These are phyloP conservation scores for Triplophysa rosa DNA, from an alignment of 2,113 vertebrate genomes.

Conservation along the genomic window DNA sequence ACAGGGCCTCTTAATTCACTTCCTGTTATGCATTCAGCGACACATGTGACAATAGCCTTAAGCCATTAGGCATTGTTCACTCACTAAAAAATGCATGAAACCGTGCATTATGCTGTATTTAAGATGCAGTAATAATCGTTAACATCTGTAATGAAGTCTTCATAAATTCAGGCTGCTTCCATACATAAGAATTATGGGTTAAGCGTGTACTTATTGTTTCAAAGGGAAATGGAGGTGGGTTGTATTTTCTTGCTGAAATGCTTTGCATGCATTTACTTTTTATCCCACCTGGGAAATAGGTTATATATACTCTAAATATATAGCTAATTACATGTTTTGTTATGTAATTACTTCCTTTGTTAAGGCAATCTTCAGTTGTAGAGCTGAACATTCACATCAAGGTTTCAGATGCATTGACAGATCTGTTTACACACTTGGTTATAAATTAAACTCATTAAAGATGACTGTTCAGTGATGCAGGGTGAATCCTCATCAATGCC, in stretches of 20 bases:
- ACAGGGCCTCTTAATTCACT: not conserved
- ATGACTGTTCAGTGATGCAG: not conserved
- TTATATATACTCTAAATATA: not conserved
- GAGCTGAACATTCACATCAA: not conserved
- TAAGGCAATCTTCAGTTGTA: not conserved
- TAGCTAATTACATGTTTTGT: not conserved
- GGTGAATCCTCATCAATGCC: not conserved
- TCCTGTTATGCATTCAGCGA: not conserved
- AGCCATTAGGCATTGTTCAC: conserved; percentile 16
- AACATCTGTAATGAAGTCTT: not conserved
- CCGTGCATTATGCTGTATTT: not conserved
- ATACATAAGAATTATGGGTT: not conserved
- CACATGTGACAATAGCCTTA: conserved; percentile 17
- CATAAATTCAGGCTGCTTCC: not conserved
- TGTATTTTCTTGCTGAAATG: not conserved
- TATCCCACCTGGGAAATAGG: not conserved
- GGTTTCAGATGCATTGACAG: not conserved
- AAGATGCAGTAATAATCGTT: not conserved
- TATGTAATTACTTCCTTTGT: not conserved
- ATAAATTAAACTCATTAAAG: conserved; percentile 19
- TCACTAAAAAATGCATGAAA: not conserved
- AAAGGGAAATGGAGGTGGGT: not conserved
- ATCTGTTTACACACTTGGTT: not conserved
- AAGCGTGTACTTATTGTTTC: not conserved
- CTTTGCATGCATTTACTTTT: not conserved